Evolutionary conservation across 2,113 vertebrate genomes (phyloP), one percentile per base, ranked within the genome.

Genomic region (Solea solea): DNA sequence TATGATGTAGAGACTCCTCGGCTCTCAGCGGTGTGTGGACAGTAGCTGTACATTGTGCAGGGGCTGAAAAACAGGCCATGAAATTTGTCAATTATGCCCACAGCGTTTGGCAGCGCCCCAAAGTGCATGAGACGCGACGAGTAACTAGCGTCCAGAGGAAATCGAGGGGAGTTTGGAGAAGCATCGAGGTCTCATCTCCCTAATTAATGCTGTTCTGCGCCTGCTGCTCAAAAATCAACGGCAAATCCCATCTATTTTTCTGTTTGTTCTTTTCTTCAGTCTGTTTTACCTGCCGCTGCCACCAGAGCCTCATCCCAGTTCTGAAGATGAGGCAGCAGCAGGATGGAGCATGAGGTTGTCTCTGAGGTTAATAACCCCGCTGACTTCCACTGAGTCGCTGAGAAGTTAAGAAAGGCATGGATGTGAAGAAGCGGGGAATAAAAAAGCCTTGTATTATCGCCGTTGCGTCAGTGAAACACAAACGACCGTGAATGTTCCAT

Each of bases 1-100:
- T 60, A 67, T 72, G 70, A 67, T 11, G 14, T 34, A 34, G 72
- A 21, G 71, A 65, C 64, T 64, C 72, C 65, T 69, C 27, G 1
- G 6, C 68, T 67, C 70, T 58, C 74, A 40, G 57, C 62, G 39
- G 66, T 27, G 45, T 16, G 56, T 25, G 72, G 69, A 69, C 8
- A n/a, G 55, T 59, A 69, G 68, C 78, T 78, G 58, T 49, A 40
- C 46, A 53, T 69, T 86, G 80, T 74, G 75, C 61, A 64, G 56
- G 67, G 75, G 75, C 76, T 73, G 69, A 78, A 81, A 74, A 34
- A 34, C 60, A 50, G 72, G 72, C 74, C 59, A 51, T 69, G 49
- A 73, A 71, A 85, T 87, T 86, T 88, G 83, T 91, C 83, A 86
- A 85, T 84, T 83, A 88, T 86, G 74, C 85, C 80, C 74, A 48